Evolutionary conservation across 2,113 vertebrate species (phyloP), one percentile per base, ranked within the genome.

Genomic region (Thoracochromis brauschi): DNA sequence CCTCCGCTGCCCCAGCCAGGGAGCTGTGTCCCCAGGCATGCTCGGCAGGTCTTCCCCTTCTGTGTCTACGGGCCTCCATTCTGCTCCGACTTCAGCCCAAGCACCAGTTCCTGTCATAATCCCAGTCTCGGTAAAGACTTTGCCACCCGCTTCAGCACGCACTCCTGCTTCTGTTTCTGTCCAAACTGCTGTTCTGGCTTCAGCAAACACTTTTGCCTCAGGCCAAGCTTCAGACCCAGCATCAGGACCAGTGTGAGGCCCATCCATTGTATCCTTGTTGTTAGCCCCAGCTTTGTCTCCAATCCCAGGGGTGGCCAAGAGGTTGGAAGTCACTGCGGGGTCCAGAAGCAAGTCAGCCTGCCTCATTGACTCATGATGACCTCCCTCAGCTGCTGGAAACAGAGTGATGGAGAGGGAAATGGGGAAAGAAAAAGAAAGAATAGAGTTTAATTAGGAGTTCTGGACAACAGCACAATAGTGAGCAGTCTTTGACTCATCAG

Each of bases 351-450:
- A 42, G 10, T 75, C 47, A 17, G 57, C 57, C 55, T 6, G 85
- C 29, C 63, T 90, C 17, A 85, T 8, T 75, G 89, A 88, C 54
- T 89, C 90, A 11, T 38, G 75, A 75, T 57, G 85, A 68, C 65
- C 87, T 81, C 83, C 84, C 14, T 93, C 93, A 71, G 88, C 96
- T 96, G 92, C 21, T 84, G 63, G 51, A 49, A 55, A 86, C 8
- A 33, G 24, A 33, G 8, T 47, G 29, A 58, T 35, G 31, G 16
- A 78, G 33, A 81, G 16, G 58, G 42, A 55, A 33, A 14, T 60
- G 12, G 29, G 24, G 10, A 79, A 24, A 68, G 31, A 47, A 31
- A 31, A 63, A 80, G 11, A n/a, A 87, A 54, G 53, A 65, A 58
- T 16, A 53, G 47, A 9, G 24, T 85, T 90, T 84, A 90, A 87